Conservation (phyloP, 2,113 vertebrate species). For the Heptranchias perlo region DNA sequence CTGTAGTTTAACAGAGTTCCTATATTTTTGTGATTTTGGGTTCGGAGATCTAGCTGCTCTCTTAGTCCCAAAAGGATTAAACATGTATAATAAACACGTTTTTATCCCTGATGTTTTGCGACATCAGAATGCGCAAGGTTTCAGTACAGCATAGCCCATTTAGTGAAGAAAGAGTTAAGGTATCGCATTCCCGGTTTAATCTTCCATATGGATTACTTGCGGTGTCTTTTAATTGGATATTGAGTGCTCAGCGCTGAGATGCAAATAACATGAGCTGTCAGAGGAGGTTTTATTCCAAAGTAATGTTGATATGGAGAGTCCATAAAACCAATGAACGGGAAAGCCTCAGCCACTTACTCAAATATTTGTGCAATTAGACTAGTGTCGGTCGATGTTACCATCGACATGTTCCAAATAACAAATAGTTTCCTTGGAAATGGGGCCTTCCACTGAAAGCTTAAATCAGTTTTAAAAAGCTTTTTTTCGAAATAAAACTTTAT, state of each 20-base stretch:
- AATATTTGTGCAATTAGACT: constrained; percentile 1
- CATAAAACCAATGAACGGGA: constrained; percentile 49
- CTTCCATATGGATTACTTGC: constrained; percentile 46
- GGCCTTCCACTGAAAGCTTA: background rate
- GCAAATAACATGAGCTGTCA: constrained; percentile 48
- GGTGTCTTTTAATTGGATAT: constrained; percentile 51
- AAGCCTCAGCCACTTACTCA: background rate
- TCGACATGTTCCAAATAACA: background rate
- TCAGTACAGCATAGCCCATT: background rate
- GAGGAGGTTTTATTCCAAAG: constrained; percentile 44
- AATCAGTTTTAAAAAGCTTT: background rate
- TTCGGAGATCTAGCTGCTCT: background rate
- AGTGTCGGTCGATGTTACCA: background rate
- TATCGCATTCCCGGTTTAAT: constrained; percentile 47
- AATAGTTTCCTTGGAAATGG: background rate
- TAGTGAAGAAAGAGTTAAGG: constrained; percentile 38
- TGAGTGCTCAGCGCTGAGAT: constrained; percentile 47
- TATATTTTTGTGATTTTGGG: background rate
- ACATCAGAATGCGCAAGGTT: background rate
- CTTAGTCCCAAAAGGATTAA: background rate
- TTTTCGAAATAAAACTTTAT: background rate
- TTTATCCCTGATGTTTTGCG: background rate
- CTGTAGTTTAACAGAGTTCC: background rate
- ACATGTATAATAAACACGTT: background rate
- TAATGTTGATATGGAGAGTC: constrained; percentile 46